Evolutionary conservation across 2,797 vertebrate species (phyloP).

Genomic region (Chelon auratus): DNA sequence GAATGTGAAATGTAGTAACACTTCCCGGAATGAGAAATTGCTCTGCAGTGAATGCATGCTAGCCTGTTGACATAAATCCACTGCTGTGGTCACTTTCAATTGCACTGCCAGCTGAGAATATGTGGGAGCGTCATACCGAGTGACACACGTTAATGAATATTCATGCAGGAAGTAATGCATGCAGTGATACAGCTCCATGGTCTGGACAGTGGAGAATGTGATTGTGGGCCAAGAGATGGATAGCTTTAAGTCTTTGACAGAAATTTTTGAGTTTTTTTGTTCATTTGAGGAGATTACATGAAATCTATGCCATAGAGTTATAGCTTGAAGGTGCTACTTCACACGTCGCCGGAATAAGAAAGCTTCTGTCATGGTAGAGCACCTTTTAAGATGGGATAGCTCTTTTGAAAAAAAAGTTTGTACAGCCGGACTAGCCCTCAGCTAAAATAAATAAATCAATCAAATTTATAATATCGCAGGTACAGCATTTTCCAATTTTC

Average conservation of each 20-base stretch:
- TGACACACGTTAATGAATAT: slow-evolving; percentile 75
- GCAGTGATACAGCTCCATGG: slow-evolving; percentile 38
- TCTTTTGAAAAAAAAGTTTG: background rate
- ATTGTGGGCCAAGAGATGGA: slow-evolving; percentile 7
- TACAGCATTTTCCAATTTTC: no score
- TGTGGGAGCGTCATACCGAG: slow-evolving; percentile 43
- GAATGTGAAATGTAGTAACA: slow-evolving; percentile 78
- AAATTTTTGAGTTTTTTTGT: slow-evolving; percentile 6
- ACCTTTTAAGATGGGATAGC: background rate
- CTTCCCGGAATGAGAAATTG: slow-evolving; percentile 66
- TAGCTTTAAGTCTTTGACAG: slow-evolving; percentile 25
- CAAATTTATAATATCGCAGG: no score
- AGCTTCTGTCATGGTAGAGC: background rate
- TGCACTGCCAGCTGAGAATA: slow-evolving; percentile 56
- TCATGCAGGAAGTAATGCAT: slow-evolving; percentile 59
- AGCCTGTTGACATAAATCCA: slow-evolving; percentile 69
- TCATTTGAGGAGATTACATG: background rate
- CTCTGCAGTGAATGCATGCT: slow-evolving; percentile 62
- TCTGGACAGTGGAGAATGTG: slow-evolving; percentile 37
- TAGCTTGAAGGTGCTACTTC: background rate
- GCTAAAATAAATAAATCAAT: no score
- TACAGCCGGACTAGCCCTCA: background rate
- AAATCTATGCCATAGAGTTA: background rate
- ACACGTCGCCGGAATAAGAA: background rate
- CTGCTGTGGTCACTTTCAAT: slow-evolving; percentile 69